These are phyloP conservation scores for Amiota mariae DNA, from an alignment of 2,888 invertebrate genomes.

Conservation along the genomic window DNA sequence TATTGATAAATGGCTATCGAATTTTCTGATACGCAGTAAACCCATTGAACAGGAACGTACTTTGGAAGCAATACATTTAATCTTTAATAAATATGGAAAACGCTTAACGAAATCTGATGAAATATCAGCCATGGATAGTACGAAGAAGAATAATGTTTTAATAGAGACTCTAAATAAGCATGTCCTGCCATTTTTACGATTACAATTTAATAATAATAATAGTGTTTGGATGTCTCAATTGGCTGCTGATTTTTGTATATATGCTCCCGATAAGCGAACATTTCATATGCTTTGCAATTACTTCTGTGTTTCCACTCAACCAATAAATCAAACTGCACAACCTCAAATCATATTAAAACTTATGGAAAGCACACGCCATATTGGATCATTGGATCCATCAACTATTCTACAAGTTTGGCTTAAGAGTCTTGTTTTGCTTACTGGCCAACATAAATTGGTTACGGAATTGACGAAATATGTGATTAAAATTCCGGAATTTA, in stretches of 20 bases:
- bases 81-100: conserved; percentile 56
- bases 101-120: background rate
- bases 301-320: conserved; percentile 58
- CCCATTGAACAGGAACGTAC: conserved; percentile 69
- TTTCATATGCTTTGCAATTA: conserved; percentile 62
- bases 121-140: conserved; percentile 14
- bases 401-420: conserved; percentile 70
- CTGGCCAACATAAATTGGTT: conserved; percentile 67
- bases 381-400: conserved; percentile 49
- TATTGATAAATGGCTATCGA: conserved; percentile 70
- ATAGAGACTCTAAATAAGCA: conserved; percentile 64
- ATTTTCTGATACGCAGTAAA: conserved; percentile 66
- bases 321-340: conserved; percentile 61
- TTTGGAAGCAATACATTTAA: conserved; percentile 66
- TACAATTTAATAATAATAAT: conserved; percentile 63
- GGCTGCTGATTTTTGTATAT: conserved; percentile 68
- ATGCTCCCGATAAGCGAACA: conserved; percentile 49
- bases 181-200: conserved; percentile 68
- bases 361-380: conserved; percentile 46
- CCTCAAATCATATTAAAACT: conserved; percentile 62
- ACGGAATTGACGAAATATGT: conserved; percentile 60
- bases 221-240: conserved; percentile 68
- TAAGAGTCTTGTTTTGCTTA: conserved; percentile 68
- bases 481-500: conserved; percentile 62
- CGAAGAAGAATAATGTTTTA: conserved; percentile 38